A percentile compares a stretch with the other conserved stretches of the same genome.
phyloP scores from a whole-genome alignment of 2,888 invertebrate species.

The Quadroppia sp. region DNA sequence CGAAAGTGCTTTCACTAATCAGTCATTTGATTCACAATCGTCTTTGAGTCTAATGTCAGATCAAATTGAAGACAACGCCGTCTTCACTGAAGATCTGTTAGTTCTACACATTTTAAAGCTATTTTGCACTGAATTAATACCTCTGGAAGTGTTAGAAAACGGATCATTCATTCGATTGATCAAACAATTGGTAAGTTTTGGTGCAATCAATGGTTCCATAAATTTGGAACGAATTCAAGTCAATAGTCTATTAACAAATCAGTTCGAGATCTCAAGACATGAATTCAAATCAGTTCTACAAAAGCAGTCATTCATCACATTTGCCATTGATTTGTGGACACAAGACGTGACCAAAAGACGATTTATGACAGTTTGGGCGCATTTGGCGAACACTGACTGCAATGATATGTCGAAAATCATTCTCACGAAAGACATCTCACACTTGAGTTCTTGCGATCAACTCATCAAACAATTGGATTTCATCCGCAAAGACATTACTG shows the following conservation, averaged over 20 bases:
- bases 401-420: background rate
- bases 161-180: background rate
- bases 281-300: background rate
- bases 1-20: background rate
- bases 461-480: slow-evolving; percentile 29
- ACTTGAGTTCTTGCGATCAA: background rate
- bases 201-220: slow-evolving; percentile 16
- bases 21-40: background rate
- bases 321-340: slow-evolving; percentile 8
- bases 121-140: slow-evolving; percentile 15
- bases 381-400: background rate
- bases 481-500: background rate
- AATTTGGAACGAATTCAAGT: slow-evolving; percentile 8
- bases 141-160: slow-evolving; percentile 20
- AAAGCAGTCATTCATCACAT: background rate
- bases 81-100: background rate
- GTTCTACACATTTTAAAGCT: background rate
- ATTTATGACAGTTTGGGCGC: slow-evolving; percentile 29
- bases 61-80: background rate
- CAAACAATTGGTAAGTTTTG: slow-evolving; percentile 24
- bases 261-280: background rate
- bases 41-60: background rate
- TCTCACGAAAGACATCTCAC: slow-evolving; percentile 12
- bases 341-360: slow-evolving; percentile 11
- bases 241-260: background rate